phyloP scores from a whole-genome alignment of 2,113 vertebrate genomes.

The Cyprinus carpio region DNA sequence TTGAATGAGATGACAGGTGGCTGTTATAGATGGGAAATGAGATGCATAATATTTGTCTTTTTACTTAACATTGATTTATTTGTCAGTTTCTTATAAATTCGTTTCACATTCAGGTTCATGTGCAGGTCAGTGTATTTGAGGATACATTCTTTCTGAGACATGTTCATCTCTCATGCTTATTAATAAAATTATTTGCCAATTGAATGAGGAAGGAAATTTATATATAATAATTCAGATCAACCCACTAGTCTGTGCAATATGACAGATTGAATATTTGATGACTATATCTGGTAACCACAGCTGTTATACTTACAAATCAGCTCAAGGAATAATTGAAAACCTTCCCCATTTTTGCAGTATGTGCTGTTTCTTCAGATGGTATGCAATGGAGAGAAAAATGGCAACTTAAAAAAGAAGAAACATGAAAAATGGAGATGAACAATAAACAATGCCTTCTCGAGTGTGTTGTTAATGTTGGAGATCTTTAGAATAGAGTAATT shows the following conservation, averaged over 20 bases:
- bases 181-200: slow-evolving; percentile 38
- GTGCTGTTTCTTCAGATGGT: slow-evolving; percentile 4
- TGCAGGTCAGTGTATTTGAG: not conserved
- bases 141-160: not conserved
- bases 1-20: not conserved
- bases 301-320: slow-evolving; percentile 36
- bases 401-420: not conserved
- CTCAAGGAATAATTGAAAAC: slow-evolving; percentile 28
- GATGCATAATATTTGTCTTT: not conserved
- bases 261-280: slow-evolving; percentile 46
- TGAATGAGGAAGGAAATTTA: slow-evolving; percentile 18
- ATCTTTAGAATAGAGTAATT: slow-evolving; percentile 29
- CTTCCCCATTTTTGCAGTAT: not conserved
- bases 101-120: not conserved
- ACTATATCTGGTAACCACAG: slow-evolving; percentile 47
- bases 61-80: not conserved
- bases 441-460: slow-evolving; percentile 23
- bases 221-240: slow-evolving; percentile 25
- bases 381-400: not conserved
- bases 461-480: not conserved
- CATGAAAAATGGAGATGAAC: not conserved
- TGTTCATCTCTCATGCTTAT: slow-evolving; percentile 15
- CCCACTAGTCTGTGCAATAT: slow-evolving; percentile 16
- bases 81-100: not conserved
- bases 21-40: not conserved